Percentiles rank a stretch among this genome's conserved stretches.
phyloP scores from a whole-genome alignment of 2,888 invertebrate genomes.

The Cheilosia vernalis region DNA sequence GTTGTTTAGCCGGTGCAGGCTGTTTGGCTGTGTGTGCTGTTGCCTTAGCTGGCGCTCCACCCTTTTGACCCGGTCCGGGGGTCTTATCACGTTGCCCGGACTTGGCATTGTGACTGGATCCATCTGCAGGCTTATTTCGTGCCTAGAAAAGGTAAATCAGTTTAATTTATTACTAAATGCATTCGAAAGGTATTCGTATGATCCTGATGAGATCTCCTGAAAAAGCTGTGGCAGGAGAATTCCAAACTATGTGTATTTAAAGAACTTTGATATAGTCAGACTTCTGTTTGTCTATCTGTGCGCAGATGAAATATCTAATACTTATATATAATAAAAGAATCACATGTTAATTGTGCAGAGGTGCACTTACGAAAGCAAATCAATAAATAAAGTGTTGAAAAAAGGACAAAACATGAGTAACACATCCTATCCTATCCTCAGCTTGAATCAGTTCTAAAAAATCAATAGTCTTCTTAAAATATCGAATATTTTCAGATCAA shows the following conservation, averaged over 20 bases:
- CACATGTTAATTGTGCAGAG: too few relatives aligned
- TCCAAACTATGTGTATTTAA: background rate
- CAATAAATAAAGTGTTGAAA: too few relatives aligned
- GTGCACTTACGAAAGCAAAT: too few relatives aligned
- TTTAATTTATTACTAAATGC: background rate
- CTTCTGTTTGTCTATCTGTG: too few relatives aligned
- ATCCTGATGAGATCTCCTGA: background rate
- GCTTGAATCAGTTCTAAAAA: too few relatives aligned
- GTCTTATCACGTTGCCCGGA: constrained; percentile 81
- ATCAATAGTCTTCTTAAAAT: too few relatives aligned
- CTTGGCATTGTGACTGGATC: constrained; percentile 86
- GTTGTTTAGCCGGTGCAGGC: constrained; percentile 86
- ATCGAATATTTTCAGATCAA: too few relatives aligned
- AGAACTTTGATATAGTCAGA: too few relatives aligned
- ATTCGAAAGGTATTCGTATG: background rate
- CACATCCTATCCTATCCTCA: too few relatives aligned
- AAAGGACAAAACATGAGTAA: too few relatives aligned
- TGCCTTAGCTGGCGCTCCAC: constrained; percentile 86
- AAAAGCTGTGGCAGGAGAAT: background rate
- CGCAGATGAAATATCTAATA: too few relatives aligned
- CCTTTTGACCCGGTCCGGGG: constrained; percentile 85
- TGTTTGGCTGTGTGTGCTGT: constrained; percentile 84
- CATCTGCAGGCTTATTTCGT: constrained; percentile 92
- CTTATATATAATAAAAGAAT: too few relatives aligned
- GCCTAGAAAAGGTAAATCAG: constrained; percentile 85